Base-by-base conservation (phyloP, 2,113 vertebrate genomes). In the Callospermophilus lateralis region DNA sequence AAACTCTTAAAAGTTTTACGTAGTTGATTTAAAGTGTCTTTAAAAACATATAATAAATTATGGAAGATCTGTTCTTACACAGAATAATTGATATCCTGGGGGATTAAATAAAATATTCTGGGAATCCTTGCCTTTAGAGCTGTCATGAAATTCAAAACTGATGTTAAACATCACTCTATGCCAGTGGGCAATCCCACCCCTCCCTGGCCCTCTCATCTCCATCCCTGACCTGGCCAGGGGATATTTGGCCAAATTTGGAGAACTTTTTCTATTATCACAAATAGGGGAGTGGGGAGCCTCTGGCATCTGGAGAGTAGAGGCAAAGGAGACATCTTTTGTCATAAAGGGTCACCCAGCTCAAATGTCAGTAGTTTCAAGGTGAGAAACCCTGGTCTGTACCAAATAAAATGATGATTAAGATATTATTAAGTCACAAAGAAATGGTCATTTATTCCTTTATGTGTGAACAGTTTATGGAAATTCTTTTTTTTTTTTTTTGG, bases 1-100 rank as follows among this genome's bases (percentile, higher is more conserved):
- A 97, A 97, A 89, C 80, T 84, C 94, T 97, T 96, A 96, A 94
- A 91, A 93, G 70, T 95, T 97, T 93, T 97, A 84, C 24, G 58
- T 86, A 89, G 53, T 92, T 93, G 79, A 97, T 95, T 95, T 97
- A 97, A 26, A 95, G 88, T 94, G 77, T 34, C 85, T 96, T 96
- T 97, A 92, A 96, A 96, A 96, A 96, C 48, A 93, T 70, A 90
- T 90, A 78, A 97, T 90, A 93, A 97, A 93, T 72, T 89, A 42
- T 95, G 86, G 45, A 58, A 96, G 76, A 90, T 96, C 92, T 80
- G 17, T 68, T 97, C 76, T 80, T 83, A 79, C 42, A 93, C 84
- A 94, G 51, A 91, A 84, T 96, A 97, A 97, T 87, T 96, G 79
- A 79, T 95, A 83, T 90, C 90, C 86, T 13, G 26, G 94, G 93